Conservation (phyloP, 2,797 vertebrate genomes). For the Prunella strophiata region DNA sequence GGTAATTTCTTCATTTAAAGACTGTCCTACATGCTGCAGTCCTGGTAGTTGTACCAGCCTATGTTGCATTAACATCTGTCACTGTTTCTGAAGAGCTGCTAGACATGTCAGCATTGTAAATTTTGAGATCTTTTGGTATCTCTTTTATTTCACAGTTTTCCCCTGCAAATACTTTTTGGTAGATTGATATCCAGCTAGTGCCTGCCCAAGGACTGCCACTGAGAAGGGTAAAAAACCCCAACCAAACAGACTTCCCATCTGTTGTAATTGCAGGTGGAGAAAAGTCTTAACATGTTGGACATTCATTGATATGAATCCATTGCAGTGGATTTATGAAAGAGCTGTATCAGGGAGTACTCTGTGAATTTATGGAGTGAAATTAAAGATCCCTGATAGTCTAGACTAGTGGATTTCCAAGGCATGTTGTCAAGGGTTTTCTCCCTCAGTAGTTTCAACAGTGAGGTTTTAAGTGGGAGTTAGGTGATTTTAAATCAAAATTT, state of each 20-base stretch:
- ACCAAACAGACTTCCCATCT: background rate
- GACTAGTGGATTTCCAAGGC: background rate
- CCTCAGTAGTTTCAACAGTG: background rate
- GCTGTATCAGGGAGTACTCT: background rate
- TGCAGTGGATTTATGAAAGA: background rate
- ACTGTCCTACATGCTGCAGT: background rate
- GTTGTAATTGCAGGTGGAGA: background rate
- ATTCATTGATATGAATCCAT: background rate
- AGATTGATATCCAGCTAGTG: background rate
- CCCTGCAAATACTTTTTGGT: background rate
- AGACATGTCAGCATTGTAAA: background rate
- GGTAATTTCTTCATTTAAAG: background rate
- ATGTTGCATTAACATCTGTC: background rate
- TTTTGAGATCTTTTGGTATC: background rate
- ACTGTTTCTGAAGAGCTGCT: background rate
- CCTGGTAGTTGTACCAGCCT: background rate
- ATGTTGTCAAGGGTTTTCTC: background rate
- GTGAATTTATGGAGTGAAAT: background rate
- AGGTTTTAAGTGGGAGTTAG: background rate
- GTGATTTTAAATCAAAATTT: background rate
- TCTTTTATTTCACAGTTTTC: background rate
- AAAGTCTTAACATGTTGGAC: background rate
- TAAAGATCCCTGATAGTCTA: background rate
- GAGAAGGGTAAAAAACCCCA: rapidly evolving
- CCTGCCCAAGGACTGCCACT: background rate